Conservation (phyloP, 2,113 vertebrate species). For the Cyrtonyx montezumae region DNA sequence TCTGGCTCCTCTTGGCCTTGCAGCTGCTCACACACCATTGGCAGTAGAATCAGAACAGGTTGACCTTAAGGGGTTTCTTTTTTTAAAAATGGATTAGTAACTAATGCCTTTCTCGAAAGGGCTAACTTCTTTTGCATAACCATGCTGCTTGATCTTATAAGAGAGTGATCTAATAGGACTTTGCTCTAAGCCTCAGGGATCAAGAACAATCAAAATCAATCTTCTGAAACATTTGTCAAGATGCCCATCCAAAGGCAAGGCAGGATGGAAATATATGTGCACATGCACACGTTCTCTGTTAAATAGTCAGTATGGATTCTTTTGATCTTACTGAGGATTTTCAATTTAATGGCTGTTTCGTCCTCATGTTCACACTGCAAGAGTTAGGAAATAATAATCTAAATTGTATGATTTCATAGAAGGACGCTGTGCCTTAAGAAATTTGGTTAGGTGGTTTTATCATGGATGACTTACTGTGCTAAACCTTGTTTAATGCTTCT, state of each 20-base stretch:
- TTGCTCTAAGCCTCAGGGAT: conserved; percentile 6
- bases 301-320: background rate
- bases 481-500: conserved; percentile 5
- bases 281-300: background rate
- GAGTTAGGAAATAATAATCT: background rate
- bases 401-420: background rate
- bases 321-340: background rate
- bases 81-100: background rate
- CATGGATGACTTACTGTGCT: background rate
- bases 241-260: background rate
- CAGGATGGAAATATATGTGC: background rate
- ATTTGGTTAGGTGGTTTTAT: conserved; percentile 13
- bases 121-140: conserved; percentile 7
- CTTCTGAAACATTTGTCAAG: background rate
- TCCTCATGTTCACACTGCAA: background rate
- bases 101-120: background rate
- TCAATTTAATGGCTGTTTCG: background rate
- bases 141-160: background rate
- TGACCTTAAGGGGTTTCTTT: background rate
- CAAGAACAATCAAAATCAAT: background rate
- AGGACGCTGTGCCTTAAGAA: background rate
- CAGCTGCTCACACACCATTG: background rate
- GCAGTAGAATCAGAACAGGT: background rate
- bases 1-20: background rate
- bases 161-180: background rate